Conservation (phyloP, 92 coral and sea anemone genomes). For the Zoanthus gigantus region DNA sequence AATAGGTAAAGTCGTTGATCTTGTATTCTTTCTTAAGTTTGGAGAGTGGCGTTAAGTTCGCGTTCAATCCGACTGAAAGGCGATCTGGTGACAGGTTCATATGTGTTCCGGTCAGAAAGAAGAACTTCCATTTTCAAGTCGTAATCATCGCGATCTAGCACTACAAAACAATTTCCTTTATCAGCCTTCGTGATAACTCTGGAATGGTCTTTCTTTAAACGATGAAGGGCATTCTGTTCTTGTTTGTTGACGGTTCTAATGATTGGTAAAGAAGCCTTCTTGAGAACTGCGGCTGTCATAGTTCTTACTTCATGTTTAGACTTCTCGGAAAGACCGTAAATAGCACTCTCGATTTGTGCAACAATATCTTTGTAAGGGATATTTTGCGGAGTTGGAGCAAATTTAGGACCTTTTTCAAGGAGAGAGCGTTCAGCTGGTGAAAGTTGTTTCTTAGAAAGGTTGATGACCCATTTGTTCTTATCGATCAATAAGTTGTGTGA, state of each 20-base stretch:
- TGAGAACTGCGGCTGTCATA: conserved; percentile 28
- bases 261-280: background rate
- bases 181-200: background rate
- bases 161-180: conserved; percentile 22
- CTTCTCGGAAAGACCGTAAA: background rate
- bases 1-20: no score
- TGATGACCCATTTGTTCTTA: conserved; percentile 45
- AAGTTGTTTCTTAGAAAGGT: conserved; percentile 41
- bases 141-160: background rate
- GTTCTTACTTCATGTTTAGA: background rate
- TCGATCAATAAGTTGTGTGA: conserved; percentile 23
- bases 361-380: conserved; percentile 12
- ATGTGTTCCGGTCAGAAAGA: no score
- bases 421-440: conserved; percentile 21
- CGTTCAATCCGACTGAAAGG: no score
- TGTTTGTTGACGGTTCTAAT: background rate
- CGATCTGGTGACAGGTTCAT: no score
- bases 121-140: no score
- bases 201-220: background rate
- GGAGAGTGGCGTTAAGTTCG: no score
- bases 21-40: no score
- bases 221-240: conserved; percentile 24
- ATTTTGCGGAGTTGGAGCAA: conserved; percentile 27
- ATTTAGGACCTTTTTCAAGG: conserved; percentile 28
- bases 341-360: conserved; percentile 37